These are phyloP conservation scores for Ellobium chinense DNA, from an alignment of 2,888 invertebrate species.

Conservation along the genomic window DNA sequence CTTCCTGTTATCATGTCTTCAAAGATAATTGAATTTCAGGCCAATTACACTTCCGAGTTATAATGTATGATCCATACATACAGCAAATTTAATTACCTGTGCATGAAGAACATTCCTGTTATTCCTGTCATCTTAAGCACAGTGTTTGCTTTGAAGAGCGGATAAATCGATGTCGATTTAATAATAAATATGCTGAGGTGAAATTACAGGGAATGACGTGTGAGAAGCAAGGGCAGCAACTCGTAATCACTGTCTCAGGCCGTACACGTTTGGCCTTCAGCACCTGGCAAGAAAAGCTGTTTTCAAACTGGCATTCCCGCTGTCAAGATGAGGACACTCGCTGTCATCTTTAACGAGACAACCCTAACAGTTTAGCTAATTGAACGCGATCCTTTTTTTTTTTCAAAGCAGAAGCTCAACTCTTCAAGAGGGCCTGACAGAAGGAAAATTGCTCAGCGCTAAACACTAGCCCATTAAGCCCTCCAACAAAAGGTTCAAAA, in stretches of 20 bases:
- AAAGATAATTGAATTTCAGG: constrained; percentile 21
- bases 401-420: no score
- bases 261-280: neutral
- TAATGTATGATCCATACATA: neutral
- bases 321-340: constrained; percentile 19
- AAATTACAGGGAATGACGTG: neutral
- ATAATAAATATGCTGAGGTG: neutral
- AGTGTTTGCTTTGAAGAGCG: neutral
- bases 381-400: no score
- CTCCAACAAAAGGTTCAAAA: no score
- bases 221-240: no score
- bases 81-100: neutral
- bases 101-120: neutral
- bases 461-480: no score
- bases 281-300: neutral
- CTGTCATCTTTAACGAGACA: constrained; percentile 17
- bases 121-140: neutral
- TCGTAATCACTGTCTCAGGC: neutral
- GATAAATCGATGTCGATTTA: neutral
- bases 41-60: constrained; percentile 13
- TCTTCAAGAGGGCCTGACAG: no score
- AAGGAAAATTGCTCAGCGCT: no score
- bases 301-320: neutral
- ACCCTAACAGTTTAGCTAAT: neutral
- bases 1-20: neutral